Evolutionary conservation across 2,113 vertebrate genomes (phyloP), one percentile per base, ranked within the genome.

Genomic region (Trinectes maculatus): DNA sequence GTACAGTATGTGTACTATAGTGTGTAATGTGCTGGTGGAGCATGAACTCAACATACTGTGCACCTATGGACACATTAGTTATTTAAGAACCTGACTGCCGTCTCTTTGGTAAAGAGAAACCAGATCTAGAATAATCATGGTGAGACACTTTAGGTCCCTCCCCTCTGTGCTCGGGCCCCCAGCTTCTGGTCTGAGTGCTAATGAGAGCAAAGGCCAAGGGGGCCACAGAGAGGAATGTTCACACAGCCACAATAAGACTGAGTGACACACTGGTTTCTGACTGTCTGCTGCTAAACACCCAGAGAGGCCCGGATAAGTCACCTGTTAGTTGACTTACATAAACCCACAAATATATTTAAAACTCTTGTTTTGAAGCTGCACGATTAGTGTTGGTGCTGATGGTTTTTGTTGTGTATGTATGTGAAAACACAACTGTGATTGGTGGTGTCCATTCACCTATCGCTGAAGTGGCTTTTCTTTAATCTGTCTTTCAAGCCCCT

Each of bases 161-260:
- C 59, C 22, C 13, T 21, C 39, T 21, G 19, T 1, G 49, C 13
- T 29, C 39, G 62, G 46, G 9, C 57, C 63, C 68, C 61, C 10
- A 1, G 72, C 43, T 28, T 52, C 31, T 40, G 62, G 69, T 80
- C 70, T 44, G 58, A 71, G 57, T 51, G 72, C 72, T 85, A 82
- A 84, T 84, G 83, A 82, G 79, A 78, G 75, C 73, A 82, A 66
- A 80, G 83, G 79, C 36, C 72, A 76, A 46, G 39, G 66, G 80
- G 79, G 76, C 53, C 61, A 49, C 9, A 18, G 8, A 42, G 55
- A 74, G 69, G 83, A 87, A 87, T 85, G 85, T 74, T 79, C 85
- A 85, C 74, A 77, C 40, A 64, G 71, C 25, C 44, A 39, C 52
- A 67, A 25, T 19, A 53, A 72, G 47, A 34, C 19, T 2, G 73